Evolutionary conservation across 2,113 vertebrate genomes (phyloP), one percentile per base, ranked within the genome.

Genomic region (Nansenia antarctica): DNA sequence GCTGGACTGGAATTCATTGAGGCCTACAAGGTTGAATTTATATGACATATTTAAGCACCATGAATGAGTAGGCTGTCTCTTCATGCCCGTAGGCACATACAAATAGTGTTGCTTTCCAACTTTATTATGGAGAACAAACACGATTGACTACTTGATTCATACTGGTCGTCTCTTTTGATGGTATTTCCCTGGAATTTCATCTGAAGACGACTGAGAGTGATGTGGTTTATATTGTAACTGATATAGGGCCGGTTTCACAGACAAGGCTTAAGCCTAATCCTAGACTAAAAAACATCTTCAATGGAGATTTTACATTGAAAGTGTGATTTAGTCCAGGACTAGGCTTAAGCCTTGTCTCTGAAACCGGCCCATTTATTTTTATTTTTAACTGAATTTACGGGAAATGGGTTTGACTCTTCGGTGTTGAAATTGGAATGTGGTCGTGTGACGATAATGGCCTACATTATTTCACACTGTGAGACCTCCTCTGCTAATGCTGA

Each of bases 401-500:
- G n/a, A n/a, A n/a, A n/a, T n/a, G n/a, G n/a, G n/a, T n/a, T n/a
- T n/a, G n/a, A n/a, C n/a, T n/a, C n/a, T n/a, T n/a, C n/a, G n/a
- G n/a, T n/a, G n/a, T n/a, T n/a, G n/a, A n/a, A n/a, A n/a, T n/a
- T n/a, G n/a, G n/a, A n/a, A n/a, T n/a, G n/a, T n/a, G n/a, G n/a
- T n/a, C n/a, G n/a, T n/a, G n/a, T n/a, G n/a, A n/a, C n/a, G n/a
- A n/a, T n/a, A n/a, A n/a, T n/a, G n/a, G n/a, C n/a, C n/a, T n/a
- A n/a, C n/a, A n/a, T n/a, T n/a, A n/a, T 57, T 66, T 76, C 14
- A 45, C 49, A 11, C 34, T n/a, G 70, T 69, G 75, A 67, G 45
- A 68, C 66, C 24, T 29, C 61, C 55, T 83, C 69, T 85, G 24
- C 35, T 65, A 15, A 67, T 73, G 55, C 45, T 62, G 58, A 14